phyloP scores from a whole-genome alignment of 30 jellyfish, hydroid and myxozoan genomes.

The Aurelia aurita region DNA sequence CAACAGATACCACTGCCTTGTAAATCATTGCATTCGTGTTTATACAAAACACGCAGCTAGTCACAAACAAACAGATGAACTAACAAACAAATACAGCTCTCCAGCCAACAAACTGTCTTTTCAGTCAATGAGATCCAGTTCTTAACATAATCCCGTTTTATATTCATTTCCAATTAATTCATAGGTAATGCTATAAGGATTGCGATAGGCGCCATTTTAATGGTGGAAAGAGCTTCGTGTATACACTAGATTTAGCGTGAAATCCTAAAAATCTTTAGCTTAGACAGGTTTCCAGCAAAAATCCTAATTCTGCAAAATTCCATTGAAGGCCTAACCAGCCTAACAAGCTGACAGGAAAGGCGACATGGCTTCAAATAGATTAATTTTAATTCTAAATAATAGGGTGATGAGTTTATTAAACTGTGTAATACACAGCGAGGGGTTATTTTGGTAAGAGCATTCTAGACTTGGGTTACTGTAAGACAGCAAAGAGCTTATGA shows the following conservation, averaged over 20 bases:
- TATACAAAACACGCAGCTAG: no score
- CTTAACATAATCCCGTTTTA: neutral
- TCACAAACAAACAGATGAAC: neutral
- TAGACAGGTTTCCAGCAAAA: neutral
- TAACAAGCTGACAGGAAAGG: no score
- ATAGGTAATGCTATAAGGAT: neutral
- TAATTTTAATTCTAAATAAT: no score
- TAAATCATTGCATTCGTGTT: no score
- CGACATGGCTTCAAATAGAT: no score
- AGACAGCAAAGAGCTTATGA: no score
- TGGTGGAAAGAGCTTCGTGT: neutral
- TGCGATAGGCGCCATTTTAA: conserved; percentile 51
- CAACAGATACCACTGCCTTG: no score
- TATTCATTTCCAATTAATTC: neutral
- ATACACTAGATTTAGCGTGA: conserved; percentile 20
- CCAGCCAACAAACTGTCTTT: neutral
- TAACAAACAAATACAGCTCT: neutral
- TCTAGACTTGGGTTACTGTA: no score
- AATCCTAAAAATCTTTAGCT: conserved; percentile 11
- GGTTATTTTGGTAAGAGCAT: no score
- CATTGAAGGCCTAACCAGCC: no score
- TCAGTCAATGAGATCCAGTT: neutral
- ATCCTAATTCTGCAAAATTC: neutral
- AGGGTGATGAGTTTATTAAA: no score
- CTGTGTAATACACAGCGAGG: no score